Percentiles rank a stretch among this genome's conserved stretches.
Conservation (phyloP, 2,888 invertebrate genomes). For the Oscheius sp. region DNA sequence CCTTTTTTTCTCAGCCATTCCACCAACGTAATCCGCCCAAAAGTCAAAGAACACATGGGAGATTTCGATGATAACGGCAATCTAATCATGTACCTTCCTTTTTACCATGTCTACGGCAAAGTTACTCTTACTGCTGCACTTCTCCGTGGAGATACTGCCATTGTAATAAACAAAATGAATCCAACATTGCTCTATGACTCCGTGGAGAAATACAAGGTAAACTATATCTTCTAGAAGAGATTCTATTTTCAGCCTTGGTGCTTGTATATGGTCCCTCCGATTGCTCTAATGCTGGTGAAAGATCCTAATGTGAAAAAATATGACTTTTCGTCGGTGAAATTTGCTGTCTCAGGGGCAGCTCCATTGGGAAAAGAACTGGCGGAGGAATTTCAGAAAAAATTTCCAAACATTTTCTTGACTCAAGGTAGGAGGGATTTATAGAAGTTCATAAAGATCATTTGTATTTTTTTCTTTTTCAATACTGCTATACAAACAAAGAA, state of each 20-base stretch:
- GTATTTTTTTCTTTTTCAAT: neutral
- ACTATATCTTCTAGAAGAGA: neutral
- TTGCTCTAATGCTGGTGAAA: conserved; percentile 80
- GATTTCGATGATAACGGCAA: neutral
- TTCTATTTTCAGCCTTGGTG: conserved; percentile 75
- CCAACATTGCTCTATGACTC: conserved; percentile 7
- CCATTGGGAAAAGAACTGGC: conserved; percentile 56
- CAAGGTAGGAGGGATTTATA: conserved; percentile 8
- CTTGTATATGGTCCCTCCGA: conserved; percentile 82
- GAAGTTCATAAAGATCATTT: neutral
- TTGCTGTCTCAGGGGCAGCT: conserved; percentile 53
- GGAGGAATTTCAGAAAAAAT: conserved; percentile 39
- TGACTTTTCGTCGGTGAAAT: conserved; percentile 79
- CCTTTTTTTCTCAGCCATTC: neutral
- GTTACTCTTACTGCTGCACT: conserved; percentile 8
- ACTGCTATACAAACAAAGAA: too few species aligned
- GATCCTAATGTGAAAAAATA: conserved; percentile 79
- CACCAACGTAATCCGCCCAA: neutral
- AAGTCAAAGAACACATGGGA: neutral
- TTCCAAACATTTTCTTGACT: conserved; percentile 3
- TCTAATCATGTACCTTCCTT: conserved; percentile 14
- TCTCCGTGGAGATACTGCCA: neutral
- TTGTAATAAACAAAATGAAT: conserved; percentile 2
- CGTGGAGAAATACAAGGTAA: conserved; percentile 9
- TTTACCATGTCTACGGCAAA: conserved; percentile 25